Evolutionary conservation across 2,888 invertebrate genomes (phyloP), one percentile per base, ranked within the genome.

Genomic region (Seira musarum): DNA sequence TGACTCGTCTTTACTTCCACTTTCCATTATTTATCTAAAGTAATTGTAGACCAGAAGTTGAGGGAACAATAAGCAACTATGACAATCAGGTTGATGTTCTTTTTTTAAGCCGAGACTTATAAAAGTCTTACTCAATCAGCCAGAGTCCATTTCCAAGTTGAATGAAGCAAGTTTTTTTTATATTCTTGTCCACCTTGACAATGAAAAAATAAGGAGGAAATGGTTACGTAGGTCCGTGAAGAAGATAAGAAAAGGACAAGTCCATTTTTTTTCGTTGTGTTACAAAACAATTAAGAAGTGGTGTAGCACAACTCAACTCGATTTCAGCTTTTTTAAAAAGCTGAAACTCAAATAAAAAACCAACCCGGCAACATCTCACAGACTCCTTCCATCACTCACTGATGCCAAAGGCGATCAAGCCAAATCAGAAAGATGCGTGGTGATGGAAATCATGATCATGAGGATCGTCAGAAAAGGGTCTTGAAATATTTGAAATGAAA

Each of bases 121-220:
- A 49, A 49, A 2, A 13, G 15, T 8, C 6, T 15, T 49, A 30
- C 40, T 49, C 49, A 49, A 15, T n/a, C 49, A 13, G 49, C 15
- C 49, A 49, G 17, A 49, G 49, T 49, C 49, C 49, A 49, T 49
- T 49, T 49, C 15, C 49, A 30, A 30, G 30, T 49, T 8, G 30
- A 2, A 30, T 49, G 49, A 49, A 64, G 21, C 2, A 64, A 25
- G 25, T 64, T 24, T 35, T 68, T 68, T 53, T 25, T 24, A 21
- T 49, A n/a, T 61, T 70, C 70, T 61, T 61, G 70, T 70, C 70
- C 78, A 72, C 78, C 78, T 78, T 78, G 78, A 78, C 78, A 78
- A 72, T 67, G 73, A 66, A 70, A 69, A 60, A 49, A 25, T 25
- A 57, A 15, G 25, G 19, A 40, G n/a, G 46, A 46, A 69, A 64